Evolutionary conservation across 2,113 vertebrate species (phyloP).

Genomic region (Marcusenius ussheri): DNA sequence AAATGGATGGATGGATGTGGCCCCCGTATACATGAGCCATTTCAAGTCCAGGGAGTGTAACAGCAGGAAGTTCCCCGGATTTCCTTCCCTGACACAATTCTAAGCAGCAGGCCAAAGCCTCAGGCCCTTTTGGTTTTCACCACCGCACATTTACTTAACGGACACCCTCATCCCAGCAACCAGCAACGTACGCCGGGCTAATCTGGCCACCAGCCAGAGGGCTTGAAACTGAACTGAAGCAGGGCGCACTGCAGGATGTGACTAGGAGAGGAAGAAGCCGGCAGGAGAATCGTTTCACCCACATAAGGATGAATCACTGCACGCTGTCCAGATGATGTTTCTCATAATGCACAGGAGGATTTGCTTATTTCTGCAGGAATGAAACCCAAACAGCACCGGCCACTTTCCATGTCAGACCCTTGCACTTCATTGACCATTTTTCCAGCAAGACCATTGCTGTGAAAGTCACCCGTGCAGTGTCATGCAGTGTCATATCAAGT

Average conservation of each 20-base stretch:
- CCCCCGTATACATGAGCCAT: background rate
- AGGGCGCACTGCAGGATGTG: background rate
- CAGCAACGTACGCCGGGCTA: background rate
- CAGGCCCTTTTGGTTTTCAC: background rate
- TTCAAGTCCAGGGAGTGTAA: background rate
- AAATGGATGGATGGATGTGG: no score
- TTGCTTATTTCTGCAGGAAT: background rate
- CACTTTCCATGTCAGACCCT: background rate
- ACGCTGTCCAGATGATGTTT: background rate
- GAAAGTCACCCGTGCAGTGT: background rate
- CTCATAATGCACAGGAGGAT: background rate
- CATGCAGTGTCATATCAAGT: background rate
- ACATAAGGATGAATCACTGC: background rate
- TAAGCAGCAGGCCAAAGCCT: background rate
- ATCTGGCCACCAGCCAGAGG: background rate
- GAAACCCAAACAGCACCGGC: background rate
- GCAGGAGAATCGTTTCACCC: background rate
- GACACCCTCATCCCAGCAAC: background rate
- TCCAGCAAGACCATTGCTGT: background rate
- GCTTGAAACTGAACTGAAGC: background rate
- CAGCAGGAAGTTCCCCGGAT: conserved; percentile 1
- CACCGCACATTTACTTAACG: background rate
- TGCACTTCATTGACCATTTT: background rate
- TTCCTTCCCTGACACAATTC: background rate
- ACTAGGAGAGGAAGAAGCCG: background rate